A percentile compares a stretch with the other conserved stretches of the same genome.
These are phyloP conservation scores for Burhinus oedicnemus DNA, from an alignment of 2,113 vertebrate genomes.

Conservation along the genomic window DNA sequence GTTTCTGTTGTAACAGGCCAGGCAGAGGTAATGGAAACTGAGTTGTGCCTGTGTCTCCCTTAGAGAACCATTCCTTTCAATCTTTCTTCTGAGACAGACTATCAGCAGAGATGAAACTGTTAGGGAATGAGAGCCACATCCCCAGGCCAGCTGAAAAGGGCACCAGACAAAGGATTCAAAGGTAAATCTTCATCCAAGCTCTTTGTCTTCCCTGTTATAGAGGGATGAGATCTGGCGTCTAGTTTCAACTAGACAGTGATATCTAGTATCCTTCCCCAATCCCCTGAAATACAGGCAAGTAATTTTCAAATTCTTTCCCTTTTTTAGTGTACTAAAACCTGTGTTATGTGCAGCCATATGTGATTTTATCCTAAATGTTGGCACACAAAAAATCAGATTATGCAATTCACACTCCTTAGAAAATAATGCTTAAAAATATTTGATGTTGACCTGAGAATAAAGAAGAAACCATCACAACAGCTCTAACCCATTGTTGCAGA, in stretches of 20 bases:
- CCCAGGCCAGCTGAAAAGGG: neutral
- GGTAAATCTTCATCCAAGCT: neutral
- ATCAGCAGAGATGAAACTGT: neutral
- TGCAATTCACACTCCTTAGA: neutral
- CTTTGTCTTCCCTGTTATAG: neutral
- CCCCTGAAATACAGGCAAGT: neutral
- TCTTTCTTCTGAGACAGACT: neutral
- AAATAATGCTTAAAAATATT: neutral
- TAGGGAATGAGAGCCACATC: neutral
- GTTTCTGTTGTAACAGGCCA: neutral
- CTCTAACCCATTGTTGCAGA: neutral
- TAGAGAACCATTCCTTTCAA: neutral
- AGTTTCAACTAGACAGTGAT: neutral
- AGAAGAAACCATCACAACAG: neutral
- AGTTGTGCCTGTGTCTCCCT: neutral
- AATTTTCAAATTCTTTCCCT: neutral
- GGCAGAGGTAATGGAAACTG: neutral
- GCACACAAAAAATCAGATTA: neutral
- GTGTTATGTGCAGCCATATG: neutral
- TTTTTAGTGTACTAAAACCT: neutral
- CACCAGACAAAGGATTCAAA: neutral
- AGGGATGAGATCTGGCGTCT: neutral
- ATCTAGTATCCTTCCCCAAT: neutral
- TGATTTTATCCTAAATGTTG: neutral
- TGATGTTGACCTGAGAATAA: neutral